phyloP scores from a whole-genome alignment of 2,113 vertebrate species.

The Rhadina sibilatrix region DNA sequence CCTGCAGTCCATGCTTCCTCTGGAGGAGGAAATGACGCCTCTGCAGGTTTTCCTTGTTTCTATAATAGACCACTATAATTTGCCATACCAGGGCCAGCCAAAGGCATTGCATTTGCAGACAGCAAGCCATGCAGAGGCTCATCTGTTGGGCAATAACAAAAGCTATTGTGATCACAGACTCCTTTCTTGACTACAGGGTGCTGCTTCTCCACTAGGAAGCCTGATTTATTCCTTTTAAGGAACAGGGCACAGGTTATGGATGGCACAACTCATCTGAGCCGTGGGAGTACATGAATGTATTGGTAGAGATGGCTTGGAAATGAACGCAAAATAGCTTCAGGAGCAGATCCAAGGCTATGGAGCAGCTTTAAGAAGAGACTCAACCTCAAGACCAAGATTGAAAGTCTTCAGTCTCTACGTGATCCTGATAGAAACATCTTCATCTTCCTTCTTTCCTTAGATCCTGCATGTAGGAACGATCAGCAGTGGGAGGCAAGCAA shows the following conservation, averaged over 20 bases:
- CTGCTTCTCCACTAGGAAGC: background rate
- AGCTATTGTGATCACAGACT: background rate
- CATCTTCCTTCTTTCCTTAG: background rate
- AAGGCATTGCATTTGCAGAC: background rate
- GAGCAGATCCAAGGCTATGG: background rate
- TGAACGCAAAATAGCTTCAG: background rate
- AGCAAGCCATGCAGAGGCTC: background rate
- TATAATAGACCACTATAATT: background rate
- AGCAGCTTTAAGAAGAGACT: background rate
- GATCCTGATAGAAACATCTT: background rate
- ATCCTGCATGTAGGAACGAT: background rate
- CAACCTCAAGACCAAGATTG: background rate
- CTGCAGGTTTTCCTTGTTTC: background rate
- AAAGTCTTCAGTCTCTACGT: background rate
- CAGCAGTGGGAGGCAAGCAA: background rate
- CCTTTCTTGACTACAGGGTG: background rate
- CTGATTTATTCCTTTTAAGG: background rate
- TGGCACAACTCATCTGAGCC: no score
- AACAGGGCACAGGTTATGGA: background rate
- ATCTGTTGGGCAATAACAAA: background rate
- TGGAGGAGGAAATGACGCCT: slow-evolving; percentile 1
- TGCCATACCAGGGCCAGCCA: background rate
- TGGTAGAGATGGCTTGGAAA: background rate
- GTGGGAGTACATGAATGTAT: background rate
- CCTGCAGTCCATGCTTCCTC: background rate